These are phyloP conservation scores for Chrysopilus asiliformis DNA, from an alignment of 2,888 invertebrate genomes.

Conservation along the genomic window DNA sequence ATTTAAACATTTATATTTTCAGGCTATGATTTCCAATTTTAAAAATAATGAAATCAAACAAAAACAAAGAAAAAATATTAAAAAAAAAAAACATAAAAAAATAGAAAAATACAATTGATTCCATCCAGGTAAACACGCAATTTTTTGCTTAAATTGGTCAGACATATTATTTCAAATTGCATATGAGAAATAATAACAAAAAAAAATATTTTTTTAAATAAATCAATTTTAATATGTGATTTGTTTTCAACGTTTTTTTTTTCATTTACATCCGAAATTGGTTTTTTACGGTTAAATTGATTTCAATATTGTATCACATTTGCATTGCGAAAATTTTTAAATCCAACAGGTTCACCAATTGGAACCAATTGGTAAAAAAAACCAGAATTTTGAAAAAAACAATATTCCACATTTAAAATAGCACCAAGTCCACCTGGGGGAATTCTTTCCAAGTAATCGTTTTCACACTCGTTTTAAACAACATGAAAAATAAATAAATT, in stretches of 20 bases:
- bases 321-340: constrained; percentile 13
- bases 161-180: too few species aligned
- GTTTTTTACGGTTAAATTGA: constrained; percentile 3
- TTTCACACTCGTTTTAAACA: constrained; percentile 13
- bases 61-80: constrained; percentile 2
- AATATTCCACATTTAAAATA: constrained; percentile 5
- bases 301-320: too few species aligned
- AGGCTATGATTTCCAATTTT: constrained; percentile 3
- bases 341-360: constrained; percentile 25
- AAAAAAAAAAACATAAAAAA: background rate
- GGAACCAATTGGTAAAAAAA: constrained; percentile 22
- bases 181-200: constrained; percentile 3
- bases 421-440: constrained; percentile 16
- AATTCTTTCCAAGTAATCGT: constrained; percentile 11
- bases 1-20: constrained; percentile 7
- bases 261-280: constrained; percentile 7
- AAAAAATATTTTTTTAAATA: constrained; percentile 7
- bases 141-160: background rate
- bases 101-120: constrained; percentile 6
- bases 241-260: too few species aligned
- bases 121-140: constrained; percentile 12
- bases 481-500: constrained; percentile 9
- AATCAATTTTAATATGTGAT: background rate
- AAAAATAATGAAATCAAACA: constrained; percentile 7
- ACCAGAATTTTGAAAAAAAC: constrained; percentile 11